Percentiles rank a stretch among this genome's conserved stretches.
Conservation (phyloP, 2,888 invertebrate genomes). For the Polymixis lichenea region DNA sequence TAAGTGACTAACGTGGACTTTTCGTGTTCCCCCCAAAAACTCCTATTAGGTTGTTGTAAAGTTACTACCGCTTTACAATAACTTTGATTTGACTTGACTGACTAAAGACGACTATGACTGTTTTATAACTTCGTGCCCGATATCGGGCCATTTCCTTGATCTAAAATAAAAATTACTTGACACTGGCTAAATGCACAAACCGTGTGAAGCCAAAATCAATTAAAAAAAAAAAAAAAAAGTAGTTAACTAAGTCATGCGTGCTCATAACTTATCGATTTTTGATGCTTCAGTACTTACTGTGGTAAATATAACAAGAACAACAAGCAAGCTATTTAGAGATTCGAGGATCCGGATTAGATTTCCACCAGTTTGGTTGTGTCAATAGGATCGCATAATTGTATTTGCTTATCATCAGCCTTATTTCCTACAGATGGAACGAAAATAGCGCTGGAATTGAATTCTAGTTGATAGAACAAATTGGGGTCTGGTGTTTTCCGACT, state of each 20-base stretch:
- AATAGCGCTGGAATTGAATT: conserved; percentile 14
- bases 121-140: too few species aligned
- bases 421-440: background rate
- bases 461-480: background rate
- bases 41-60: too few species aligned
- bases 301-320: conserved; percentile 4
- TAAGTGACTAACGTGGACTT: too few species aligned
- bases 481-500: background rate
- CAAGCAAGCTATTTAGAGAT: conserved; percentile 22
- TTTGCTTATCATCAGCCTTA: conserved; percentile 22
- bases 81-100: too few species aligned
- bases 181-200: too few species aligned
- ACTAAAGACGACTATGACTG: too few species aligned
- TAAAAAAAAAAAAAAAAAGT: too few species aligned
- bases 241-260: background rate
- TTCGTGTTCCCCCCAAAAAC: too few species aligned
- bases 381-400: conserved; percentile 15
- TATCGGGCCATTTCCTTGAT: too few species aligned
- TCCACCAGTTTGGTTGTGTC: conserved; percentile 11
- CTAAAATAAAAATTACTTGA: too few species aligned
- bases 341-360: conserved; percentile 29
- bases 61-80: too few species aligned
- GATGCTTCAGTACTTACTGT: conserved; percentile 13
- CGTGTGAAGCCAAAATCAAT: too few species aligned
- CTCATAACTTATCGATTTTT: conserved; percentile 37